Base-by-base conservation (phyloP, 2,888 invertebrate species). In the Apotomis betuletana region DNA sequence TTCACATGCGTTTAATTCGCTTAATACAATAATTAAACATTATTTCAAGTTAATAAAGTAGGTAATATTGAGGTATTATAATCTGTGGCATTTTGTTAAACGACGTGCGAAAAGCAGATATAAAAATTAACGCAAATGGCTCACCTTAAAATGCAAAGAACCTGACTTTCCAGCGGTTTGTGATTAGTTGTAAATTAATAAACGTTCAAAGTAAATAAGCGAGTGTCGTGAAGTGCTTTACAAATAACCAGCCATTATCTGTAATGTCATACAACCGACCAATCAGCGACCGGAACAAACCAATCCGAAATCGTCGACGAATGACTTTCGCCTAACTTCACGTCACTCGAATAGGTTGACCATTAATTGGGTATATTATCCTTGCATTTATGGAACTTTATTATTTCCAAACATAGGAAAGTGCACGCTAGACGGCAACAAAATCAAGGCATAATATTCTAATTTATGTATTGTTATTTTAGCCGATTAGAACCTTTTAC, bases 191-290 rank as follows among this genome's bases (percentile, higher is more conserved):
- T 8, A 5, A 55, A 6, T 13, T 15, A 12, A 3, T 41, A 15
- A 49, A 13, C 1, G 4, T 60, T 46, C 13, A 15, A 41, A 41
- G 57, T 4, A 27, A 27, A 27, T n/a, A n/a, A 55, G 44, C n/a
- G 38, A 65, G 27, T 65, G 55, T 41, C 15, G 65, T 65, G 65
- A 65, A 65, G 65, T 57, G 65, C 46, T 15, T 8, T 46, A 46
- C 71, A 71, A 57, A 67, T 67, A 71, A 38, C 71, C 71, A 71
- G 71, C 71, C 71, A 57, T n/a, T 67, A 70, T 67, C 60, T 62
- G 62, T 36, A 54, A 36, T n/a, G 38, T 49, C 67, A 58, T 13
- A 57, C 61, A 57, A 57, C 55, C 57, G 38, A 51, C 49, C 67
- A 62, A 71, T 57, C 57, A 61, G 10, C 27, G 27, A 27, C 27